Evolutionary conservation across 1,140 invertebrate species (phyloP), one percentile per base, ranked within the genome.

Genomic region (Heliothis virescens): DNA sequence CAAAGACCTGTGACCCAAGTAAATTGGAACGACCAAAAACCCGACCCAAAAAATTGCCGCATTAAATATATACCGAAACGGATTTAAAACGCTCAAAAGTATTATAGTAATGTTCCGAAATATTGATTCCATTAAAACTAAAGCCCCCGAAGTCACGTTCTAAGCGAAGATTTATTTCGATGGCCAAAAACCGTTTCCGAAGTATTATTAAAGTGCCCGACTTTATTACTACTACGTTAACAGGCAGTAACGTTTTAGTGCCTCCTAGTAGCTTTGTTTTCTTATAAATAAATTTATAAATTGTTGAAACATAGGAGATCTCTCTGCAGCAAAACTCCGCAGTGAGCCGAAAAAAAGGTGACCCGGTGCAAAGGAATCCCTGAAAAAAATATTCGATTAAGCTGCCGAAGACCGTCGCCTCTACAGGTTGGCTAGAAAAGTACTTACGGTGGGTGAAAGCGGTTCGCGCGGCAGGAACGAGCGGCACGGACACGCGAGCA

Each of bases 161-260:
- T 18, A 50, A 62, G 48, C 15, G 16, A 62, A 52, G 72, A 75
- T 50, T 50, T 62, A 67, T 21, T 29, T 21, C 47, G 34, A 50
- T 60, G 26, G 47, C 16, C 59, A 48, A 75, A 74, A 62, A 62
- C 29, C 72, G 62, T 75, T 75, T 75, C 41, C 7, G 15, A 75
- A 75, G 72, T 75, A 26, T 48, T 75, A 75, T 75, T 75, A 74
- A 74, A 74, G 55, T 75, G 41, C 41, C 11, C 21, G 16, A 74
- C n/a, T 74, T 74, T 48, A 60, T 48, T 48, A 48, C 47, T 26
- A 18, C 3, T 53, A 29, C 48, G 67, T 53, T 71, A 71, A 71
- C 57, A 62, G 57, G 18, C 47, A 59, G 16, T 62, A 75, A 75
- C 12, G 10, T 62, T 75, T 62, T 29, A 75, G 72, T 62, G 18